Evolutionary conservation across 2,888 invertebrate genomes (phyloP).

Genomic region (Nomada hirtipes): DNA sequence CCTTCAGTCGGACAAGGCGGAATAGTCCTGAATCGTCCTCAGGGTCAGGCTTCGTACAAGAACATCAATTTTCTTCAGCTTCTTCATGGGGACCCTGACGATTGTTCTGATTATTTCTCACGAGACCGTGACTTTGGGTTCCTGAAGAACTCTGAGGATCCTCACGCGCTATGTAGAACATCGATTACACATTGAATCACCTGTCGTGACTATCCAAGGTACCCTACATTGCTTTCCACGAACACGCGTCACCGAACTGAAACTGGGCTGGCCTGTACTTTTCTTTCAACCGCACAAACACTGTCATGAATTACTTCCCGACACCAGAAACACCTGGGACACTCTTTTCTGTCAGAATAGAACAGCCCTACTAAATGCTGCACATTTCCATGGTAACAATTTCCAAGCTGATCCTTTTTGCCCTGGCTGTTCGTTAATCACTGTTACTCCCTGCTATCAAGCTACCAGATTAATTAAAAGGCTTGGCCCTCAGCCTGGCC

Average conservation of each 20-base stretch:
- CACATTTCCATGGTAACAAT: slow-evolving; percentile 12
- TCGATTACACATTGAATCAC: slow-evolving; percentile 5
- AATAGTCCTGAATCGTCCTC: background rate
- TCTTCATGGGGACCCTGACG: background rate
- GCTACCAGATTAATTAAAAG: background rate
- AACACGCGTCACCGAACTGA: slow-evolving; percentile 4
- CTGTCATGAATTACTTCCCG: background rate
- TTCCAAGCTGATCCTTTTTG: background rate
- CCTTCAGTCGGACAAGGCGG: background rate
- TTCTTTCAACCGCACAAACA: background rate
- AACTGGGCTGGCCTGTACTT: background rate
- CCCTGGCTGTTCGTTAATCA: background rate
- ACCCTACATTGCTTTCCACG: background rate
- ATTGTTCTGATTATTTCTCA: background rate
- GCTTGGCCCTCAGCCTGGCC: background rate
- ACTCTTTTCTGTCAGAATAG: background rate
- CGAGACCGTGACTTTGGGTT: background rate
- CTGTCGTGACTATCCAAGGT: background rate
- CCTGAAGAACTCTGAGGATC: background rate
- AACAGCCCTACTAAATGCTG: background rate
- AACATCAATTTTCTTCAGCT: slow-evolving; percentile 1
- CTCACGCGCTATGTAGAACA: slow-evolving; percentile 5
- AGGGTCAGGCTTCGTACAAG: background rate
- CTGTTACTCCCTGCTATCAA: background rate
- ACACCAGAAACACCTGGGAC: background rate